Base-by-base conservation (phyloP, 2,113 vertebrate genomes). In the Sinocyclocheilus anshuiensis region DNA sequence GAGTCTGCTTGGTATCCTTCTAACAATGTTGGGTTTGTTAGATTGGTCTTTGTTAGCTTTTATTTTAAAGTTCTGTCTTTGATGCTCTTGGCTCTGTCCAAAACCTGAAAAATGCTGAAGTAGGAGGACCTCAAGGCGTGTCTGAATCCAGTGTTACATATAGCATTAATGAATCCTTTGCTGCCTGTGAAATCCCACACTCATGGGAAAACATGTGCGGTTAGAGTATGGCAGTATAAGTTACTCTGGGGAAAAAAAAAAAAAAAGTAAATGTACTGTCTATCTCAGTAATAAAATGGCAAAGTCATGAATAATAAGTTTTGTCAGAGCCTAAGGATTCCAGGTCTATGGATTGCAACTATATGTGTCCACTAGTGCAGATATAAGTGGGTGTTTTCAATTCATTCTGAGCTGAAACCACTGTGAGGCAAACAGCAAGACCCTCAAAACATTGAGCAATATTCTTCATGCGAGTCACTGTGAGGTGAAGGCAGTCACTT, bases 1-100 rank as follows among this genome's bases (percentile, higher is more conserved):
- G 12, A 48, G n/a, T 9, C 42, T 48, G 72, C n/a, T 45, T 45
- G 72, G 22, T 42, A 22, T 74, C 71, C 20, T n/a, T n/a, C 5
- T 1, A n/a, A 75, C 22, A 75, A 26, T 9, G 74, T 16, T 22
- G 13, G 74, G 22, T 48, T 50, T 76, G 39, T 24, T 48, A 45
- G 72, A 74, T 2, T 74, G 39, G 45, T 4, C 72, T 75, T 75
- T 75, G 72, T 75, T 75, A 45, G 39, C 11, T 75, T 75, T 75
- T 75, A 48, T 75, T 24, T 75, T 75, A 12, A 75, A 45, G 39
- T 15, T 45, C 12, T 48, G 71, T 75, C 22, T 75, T 75, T 75
- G 72, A 76, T 24, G n/a, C 7, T 76, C 74, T 8, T 48, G 42
- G 74, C 36, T 42, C 20, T 13, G 36, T 42, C 9, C 36, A 74